These are phyloP conservation scores for Sternotherus odoratus DNA, from an alignment of 2,797 vertebrate genomes.

Conservation along the genomic window DNA sequence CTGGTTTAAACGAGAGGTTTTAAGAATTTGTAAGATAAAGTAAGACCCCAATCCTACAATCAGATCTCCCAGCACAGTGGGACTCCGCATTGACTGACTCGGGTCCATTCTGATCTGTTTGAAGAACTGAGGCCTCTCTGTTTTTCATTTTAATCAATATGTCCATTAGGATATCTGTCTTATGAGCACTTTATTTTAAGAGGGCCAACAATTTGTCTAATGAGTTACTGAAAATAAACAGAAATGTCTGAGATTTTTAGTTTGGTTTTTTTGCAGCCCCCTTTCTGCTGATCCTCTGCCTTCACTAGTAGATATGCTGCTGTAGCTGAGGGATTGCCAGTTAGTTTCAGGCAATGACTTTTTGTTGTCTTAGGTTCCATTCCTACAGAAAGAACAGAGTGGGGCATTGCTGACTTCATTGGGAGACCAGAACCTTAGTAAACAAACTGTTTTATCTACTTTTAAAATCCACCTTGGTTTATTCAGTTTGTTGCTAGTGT, in stretches of 20 bases:
- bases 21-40: constrained; percentile 12
- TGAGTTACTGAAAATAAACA: background rate
- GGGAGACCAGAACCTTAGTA: background rate
- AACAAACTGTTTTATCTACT: background rate
- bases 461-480: background rate
- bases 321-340: background rate
- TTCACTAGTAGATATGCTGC: background rate
- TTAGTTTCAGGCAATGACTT: background rate
- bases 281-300: background rate
- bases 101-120: background rate
- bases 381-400: background rate
- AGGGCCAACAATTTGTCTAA: background rate
- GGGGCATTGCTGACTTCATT: background rate
- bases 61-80: constrained; percentile 15
- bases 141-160: background rate
- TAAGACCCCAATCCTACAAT: background rate
- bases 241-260: background rate
- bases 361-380: background rate
- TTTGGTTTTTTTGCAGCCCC: background rate
- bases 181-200: background rate
- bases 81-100: background rate
- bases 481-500: background rate
- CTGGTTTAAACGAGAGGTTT: background rate
- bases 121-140: background rate
- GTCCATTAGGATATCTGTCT: background rate